These are phyloP conservation scores for Buphagus erythrorhynchus DNA, from an alignment of 2,797 vertebrate genomes.

Conservation along the genomic window DNA sequence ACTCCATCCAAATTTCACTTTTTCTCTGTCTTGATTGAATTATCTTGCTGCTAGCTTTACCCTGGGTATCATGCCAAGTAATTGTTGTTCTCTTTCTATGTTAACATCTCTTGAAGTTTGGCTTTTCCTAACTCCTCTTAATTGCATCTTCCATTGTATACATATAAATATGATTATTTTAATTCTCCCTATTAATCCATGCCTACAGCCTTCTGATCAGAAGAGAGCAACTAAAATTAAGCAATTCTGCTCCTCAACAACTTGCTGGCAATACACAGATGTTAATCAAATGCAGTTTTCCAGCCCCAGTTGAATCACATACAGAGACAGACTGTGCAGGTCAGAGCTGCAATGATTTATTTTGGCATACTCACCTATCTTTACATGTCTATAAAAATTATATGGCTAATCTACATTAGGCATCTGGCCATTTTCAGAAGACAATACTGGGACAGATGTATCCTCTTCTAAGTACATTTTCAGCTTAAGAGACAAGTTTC, in stretches of 20 bases:
- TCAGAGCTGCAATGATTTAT: neutral
- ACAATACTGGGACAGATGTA: neutral
- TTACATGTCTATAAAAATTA: neutral
- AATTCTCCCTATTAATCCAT: neutral
- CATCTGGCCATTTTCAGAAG: neutral
- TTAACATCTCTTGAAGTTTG: conserved; percentile 35
- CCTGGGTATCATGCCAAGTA: conserved; percentile 1
- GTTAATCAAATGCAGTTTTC: conserved; percentile 5
- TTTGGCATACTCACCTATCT: neutral
- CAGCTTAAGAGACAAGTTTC: neutral
- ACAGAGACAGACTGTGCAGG: neutral
- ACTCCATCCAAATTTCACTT: conserved; percentile 25
- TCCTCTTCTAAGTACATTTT: neutral
- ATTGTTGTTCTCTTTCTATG: conserved; percentile 15
- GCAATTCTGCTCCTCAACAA: neutral
- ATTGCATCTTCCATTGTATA: conserved; percentile 8
- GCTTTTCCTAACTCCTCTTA: conserved; percentile 1
- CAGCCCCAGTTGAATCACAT: neutral
- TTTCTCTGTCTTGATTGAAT: conserved; percentile 22
- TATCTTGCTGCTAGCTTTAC: neutral
- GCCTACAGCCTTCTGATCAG: conserved; percentile 9
- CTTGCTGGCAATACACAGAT: neutral
- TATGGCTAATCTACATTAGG: neutral
- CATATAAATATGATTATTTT: neutral
- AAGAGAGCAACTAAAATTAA: neutral